Percentiles rank a stretch among this genome's conserved stretches.
Evolutionary conservation across 2,888 invertebrate species (phyloP).

Genomic region (Hirtodrosophila duncani): DNA sequence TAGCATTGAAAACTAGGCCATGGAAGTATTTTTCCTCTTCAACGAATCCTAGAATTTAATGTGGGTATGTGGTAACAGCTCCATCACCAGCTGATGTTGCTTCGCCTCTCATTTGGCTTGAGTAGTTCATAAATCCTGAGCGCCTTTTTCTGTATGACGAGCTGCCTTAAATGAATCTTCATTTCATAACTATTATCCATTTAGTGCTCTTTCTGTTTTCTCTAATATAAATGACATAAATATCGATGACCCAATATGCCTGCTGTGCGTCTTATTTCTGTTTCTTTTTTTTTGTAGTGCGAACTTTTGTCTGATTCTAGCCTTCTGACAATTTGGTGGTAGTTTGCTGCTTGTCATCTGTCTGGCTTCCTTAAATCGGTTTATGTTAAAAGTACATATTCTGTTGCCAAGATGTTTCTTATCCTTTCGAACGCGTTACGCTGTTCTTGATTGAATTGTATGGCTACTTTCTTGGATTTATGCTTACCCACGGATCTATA

Average conservation of each 20-base stretch:
- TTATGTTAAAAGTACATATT: no score
- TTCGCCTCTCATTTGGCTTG: slow-evolving; percentile 40
- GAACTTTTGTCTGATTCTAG: slow-evolving; percentile 48
- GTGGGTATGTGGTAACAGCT: slow-evolving; percentile 24
- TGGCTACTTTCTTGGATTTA: no score
- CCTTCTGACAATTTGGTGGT: slow-evolving; percentile 35
- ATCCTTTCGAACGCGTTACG: no score
- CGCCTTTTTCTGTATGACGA: slow-evolving; percentile 37
- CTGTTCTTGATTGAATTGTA: no score
- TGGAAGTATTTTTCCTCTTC: slow-evolving; percentile 20
- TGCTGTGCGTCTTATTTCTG: slow-evolving; percentile 32
- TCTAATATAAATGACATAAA: slow-evolving; percentile 36
- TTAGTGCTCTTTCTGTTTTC: slow-evolving; percentile 48
- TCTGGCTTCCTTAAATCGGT: no score
- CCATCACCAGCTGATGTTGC: slow-evolving; percentile 26
- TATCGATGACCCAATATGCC: slow-evolving; percentile 26
- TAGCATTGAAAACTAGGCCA: slow-evolving; percentile 27
- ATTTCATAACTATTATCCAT: slow-evolving; percentile 36
- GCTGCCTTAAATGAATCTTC: slow-evolving; percentile 32
- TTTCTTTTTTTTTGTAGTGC: slow-evolving; percentile 44
- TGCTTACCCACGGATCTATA: no score
- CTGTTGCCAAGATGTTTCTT: no score
- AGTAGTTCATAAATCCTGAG: slow-evolving; percentile 42
- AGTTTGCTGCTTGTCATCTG: slow-evolving; percentile 33
- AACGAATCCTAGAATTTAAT: slow-evolving; percentile 15